Conservation (phyloP, 1,140 invertebrate genomes). For the Brachionus manjavacas region DNA sequence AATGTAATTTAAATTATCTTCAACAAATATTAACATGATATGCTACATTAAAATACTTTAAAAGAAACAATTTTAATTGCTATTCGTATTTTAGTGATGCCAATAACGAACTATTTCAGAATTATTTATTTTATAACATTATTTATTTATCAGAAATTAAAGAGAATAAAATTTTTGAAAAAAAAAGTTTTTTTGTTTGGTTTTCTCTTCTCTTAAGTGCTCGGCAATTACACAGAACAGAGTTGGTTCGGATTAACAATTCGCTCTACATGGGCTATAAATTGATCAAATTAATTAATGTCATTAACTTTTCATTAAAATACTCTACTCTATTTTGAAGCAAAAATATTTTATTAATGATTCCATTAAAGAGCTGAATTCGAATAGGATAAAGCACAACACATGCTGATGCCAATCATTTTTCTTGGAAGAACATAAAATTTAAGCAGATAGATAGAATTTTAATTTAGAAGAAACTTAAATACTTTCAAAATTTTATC, state of each 20-base stretch:
- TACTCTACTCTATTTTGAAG: not conserved
- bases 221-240: not conserved
- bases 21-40: conserved; percentile 32
- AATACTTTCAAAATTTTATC: conserved; percentile 11
- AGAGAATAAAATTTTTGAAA: not conserved
- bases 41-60: conserved; percentile 32
- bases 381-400: conserved; percentile 29
- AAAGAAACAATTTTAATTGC: not conserved
- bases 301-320: conserved; percentile 41
- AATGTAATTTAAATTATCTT: conserved; percentile 33
- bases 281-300: conserved; percentile 39
- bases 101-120: conserved; percentile 11
- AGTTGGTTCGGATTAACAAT: not conserved
- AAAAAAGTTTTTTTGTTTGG: not conserved
- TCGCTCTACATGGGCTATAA: not conserved
- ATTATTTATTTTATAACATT: not conserved
- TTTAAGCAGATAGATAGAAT: conserved; percentile 31
- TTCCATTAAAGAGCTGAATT: conserved; percentile 10
- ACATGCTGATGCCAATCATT: conserved; percentile 38
- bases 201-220: not conserved
- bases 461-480: conserved; percentile 21
- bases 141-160: not conserved
- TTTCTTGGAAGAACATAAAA: conserved; percentile 3
- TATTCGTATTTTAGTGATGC: not conserved
- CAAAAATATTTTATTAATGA: conserved; percentile 37